These are phyloP conservation scores for Carassius gibelio DNA, from an alignment of 2,113 vertebrate species.

Conservation along the genomic window DNA sequence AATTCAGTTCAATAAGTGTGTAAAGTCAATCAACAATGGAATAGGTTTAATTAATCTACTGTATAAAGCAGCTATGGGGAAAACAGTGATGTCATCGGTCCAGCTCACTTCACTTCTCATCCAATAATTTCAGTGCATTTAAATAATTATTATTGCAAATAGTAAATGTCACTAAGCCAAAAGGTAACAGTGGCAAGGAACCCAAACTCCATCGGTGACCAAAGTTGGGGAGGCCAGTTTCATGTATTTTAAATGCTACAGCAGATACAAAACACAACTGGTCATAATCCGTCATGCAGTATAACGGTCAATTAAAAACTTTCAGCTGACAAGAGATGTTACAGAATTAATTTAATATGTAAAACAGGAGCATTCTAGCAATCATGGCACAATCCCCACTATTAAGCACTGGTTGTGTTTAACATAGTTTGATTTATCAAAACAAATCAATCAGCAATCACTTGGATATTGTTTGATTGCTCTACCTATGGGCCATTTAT, in stretches of 20 bases:
- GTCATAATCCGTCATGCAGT: background rate
- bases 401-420: background rate
- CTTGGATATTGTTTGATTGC: background rate
- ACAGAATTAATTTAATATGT: background rate
- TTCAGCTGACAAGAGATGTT: background rate
- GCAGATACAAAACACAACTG: background rate
- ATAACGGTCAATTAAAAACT: background rate
- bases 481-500: conserved; percentile 2
- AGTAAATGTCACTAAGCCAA: no score
- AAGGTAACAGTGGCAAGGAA: no score
- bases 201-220: no score
- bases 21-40: no score
- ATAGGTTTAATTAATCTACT: no score
- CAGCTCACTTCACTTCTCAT: no score
- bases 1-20: no score
- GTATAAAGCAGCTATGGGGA: no score
- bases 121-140: no score
- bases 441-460: background rate
- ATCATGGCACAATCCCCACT: background rate
- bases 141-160: no score
- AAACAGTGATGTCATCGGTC: no score
- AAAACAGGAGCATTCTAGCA: background rate
- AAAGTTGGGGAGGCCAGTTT: background rate
- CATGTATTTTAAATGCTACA: background rate
- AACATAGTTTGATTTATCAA: background rate